Conservation (phyloP, 1,140 invertebrate genomes). For the Rhizoglyphus robini region DNA sequence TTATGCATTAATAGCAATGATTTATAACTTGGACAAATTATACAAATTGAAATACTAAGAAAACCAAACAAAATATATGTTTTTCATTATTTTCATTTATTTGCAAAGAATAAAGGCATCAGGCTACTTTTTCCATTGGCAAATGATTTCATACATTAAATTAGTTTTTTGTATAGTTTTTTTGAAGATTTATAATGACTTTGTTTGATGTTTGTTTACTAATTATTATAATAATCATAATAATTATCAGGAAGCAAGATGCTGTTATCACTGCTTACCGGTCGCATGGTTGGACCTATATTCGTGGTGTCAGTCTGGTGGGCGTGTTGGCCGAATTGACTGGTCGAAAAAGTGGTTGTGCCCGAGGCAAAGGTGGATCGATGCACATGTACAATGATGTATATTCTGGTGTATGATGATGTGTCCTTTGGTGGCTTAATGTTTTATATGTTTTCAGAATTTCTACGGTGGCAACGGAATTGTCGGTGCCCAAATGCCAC, state of each 20-base stretch:
- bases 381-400: conserved; percentile 64
- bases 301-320: conserved; percentile 90
- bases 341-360: conserved; percentile 60
- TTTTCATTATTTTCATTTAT: too few relatives aligned
- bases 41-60: too few relatives aligned
- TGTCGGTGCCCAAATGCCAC: too few relatives aligned
- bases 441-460: conserved; percentile 37
- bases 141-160: too few relatives aligned
- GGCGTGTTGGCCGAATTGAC: too few relatives aligned
- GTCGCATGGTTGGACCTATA: conserved; percentile 88
- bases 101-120: too few relatives aligned
- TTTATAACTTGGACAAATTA: too few relatives aligned
- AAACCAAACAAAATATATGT: too few relatives aligned
- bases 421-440: background rate
- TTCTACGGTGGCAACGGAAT: conserved; percentile 97
- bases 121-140: too few relatives aligned
- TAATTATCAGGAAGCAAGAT: conserved; percentile 46
- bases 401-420: background rate
- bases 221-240: background rate
- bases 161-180: too few relatives aligned
- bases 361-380: conserved; percentile 65
- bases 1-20: too few relatives aligned
- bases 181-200: too few relatives aligned
- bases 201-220: background rate
- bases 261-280: conserved; percentile 89